Evolutionary conservation across 2,888 invertebrate species (phyloP).

Genomic region (Chrysomela aeneicollis): DNA sequence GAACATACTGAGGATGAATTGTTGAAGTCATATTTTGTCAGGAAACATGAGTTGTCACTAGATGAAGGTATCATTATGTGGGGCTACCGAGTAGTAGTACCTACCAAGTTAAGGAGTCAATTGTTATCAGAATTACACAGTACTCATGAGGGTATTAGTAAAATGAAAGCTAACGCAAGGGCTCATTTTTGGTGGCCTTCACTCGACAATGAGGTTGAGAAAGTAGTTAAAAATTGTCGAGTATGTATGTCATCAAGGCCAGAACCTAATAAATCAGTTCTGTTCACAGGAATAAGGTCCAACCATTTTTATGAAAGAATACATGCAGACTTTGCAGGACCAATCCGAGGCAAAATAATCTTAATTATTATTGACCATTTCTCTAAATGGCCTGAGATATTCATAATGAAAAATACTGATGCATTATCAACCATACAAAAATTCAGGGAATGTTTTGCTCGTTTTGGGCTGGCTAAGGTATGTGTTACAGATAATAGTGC

Average conservation of each 20-base stretch:
- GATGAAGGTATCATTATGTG: no score
- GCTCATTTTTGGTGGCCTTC: no score
- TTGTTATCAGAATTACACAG: no score
- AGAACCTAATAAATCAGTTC: no score
- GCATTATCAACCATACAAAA: slow-evolving; percentile 21
- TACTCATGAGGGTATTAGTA: no score
- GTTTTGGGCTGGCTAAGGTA: slow-evolving; percentile 43
- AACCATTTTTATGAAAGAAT: slow-evolving; percentile 47
- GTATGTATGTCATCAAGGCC: no score
- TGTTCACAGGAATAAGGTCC: background rate
- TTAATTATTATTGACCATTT: slow-evolving; percentile 50
- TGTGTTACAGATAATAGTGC: slow-evolving; percentile 45
- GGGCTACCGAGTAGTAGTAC: no score
- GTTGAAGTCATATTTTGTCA: background rate
- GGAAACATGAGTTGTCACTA: background rate
- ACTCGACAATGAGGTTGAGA: no score
- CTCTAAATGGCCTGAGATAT: slow-evolving; percentile 59
- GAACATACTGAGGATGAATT: background rate
- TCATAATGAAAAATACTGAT: slow-evolving; percentile 31
- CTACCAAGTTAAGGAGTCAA: no score
- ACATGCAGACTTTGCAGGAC: slow-evolving; percentile 59
- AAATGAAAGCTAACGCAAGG: no score
- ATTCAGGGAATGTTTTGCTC: no score
- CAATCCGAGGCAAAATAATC: slow-evolving; percentile 36
- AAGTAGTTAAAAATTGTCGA: no score